Evolutionary conservation across 2,797 vertebrate genomes (phyloP).

Genomic region (Hemitrygon akajei): DNA sequence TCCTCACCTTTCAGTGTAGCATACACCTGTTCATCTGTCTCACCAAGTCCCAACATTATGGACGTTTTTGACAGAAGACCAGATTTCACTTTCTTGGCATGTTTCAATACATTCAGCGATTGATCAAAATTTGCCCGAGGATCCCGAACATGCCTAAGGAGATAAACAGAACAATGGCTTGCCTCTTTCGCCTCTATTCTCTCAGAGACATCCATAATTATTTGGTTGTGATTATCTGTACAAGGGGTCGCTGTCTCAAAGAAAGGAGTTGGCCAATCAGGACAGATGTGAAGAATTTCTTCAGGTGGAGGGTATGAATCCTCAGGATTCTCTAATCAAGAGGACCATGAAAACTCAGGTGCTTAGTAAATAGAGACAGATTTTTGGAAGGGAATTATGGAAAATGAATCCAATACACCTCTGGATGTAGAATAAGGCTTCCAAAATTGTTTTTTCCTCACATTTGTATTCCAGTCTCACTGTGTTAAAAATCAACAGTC

Average conservation of each 20-base stretch:
- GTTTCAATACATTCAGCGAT: slow-evolving; percentile 74
- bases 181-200: no score
- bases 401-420: background rate
- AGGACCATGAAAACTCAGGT: no score
- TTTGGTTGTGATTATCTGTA: no score
- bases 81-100: slow-evolving; percentile 73
- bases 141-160: slow-evolving; percentile 76
- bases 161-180: background rate
- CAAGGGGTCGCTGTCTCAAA: no score
- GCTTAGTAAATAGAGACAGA: no score
- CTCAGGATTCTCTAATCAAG: no score
- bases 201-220: no score
- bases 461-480: background rate
- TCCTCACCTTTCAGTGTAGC: slow-evolving; percentile 69
- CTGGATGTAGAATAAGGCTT: background rate
- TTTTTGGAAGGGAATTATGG: no score
- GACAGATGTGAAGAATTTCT: no score
- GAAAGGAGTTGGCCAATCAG: no score
- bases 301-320: no score
- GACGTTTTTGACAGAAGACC: slow-evolving; percentile 83
- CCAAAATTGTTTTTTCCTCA: background rate
- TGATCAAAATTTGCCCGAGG: slow-evolving; percentile 85
- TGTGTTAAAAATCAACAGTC: background rate
- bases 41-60: slow-evolving; percentile 89
- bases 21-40: slow-evolving; percentile 74